Evolutionary conservation across 2,888 invertebrate species (phyloP).

Genomic region (Hemicrepidius hirtus): DNA sequence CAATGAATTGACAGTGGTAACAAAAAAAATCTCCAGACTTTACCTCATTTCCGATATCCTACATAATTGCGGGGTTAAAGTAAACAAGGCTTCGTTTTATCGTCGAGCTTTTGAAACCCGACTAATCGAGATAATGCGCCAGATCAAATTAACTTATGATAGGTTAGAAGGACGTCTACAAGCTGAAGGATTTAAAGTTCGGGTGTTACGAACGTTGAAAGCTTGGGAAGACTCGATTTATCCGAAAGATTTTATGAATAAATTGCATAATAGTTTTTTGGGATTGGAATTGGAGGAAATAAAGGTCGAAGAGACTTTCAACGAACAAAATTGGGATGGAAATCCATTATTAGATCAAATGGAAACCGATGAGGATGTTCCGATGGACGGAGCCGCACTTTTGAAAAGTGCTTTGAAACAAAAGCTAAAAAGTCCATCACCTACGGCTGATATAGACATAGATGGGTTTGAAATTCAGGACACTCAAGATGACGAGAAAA

Average conservation of each 20-base stretch:
- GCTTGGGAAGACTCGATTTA: slow-evolving; percentile 99
- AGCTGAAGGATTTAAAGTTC: slow-evolving; percentile 96
- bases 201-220: slow-evolving; percentile 91
- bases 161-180: slow-evolving; percentile 88
- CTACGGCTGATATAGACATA: slow-evolving; percentile 75
- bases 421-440: slow-evolving; percentile 66
- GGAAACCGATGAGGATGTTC: slow-evolving; percentile 77
- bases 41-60: slow-evolving; percentile 97
- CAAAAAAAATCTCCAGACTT: slow-evolving; percentile 92
- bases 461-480: slow-evolving; percentile 72
- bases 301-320: slow-evolving; percentile 68
- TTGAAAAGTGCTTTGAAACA: slow-evolving; percentile 81
- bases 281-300: slow-evolving; percentile 77
- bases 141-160: slow-evolving; percentile 82
- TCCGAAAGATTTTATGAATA: slow-evolving; percentile 92
- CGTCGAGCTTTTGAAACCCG: slow-evolving; percentile 91
- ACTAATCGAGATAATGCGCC: slow-evolving; percentile 84
- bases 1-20: slow-evolving; percentile 84
- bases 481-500: slow-evolving; percentile 44
- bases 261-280: slow-evolving; percentile 91
- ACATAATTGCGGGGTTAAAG: slow-evolving; percentile 97
- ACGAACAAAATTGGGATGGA: slow-evolving; percentile 81
- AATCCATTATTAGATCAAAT: slow-evolving; percentile 76
- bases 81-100: slow-evolving; percentile 96
- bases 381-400: slow-evolving; percentile 88